Conservation (phyloP, 2,888 invertebrate genomes). For the Amiota communis region DNA sequence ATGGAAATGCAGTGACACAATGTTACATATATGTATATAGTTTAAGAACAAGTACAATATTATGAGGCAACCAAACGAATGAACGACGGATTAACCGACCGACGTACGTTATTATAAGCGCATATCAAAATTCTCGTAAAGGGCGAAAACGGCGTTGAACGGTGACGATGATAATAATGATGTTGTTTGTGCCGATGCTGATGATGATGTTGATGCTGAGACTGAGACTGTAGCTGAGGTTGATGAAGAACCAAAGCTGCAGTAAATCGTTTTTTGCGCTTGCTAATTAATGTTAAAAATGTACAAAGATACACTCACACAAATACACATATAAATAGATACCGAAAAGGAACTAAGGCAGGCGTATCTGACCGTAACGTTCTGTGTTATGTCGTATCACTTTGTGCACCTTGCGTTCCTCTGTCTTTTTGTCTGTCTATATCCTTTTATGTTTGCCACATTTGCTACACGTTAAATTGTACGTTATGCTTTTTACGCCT, state of each 20-base stretch:
- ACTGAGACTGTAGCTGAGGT: not conserved
- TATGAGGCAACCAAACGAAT: too few species aligned
- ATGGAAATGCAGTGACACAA: not conserved
- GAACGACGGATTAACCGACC: not conserved
- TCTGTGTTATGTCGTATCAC: not conserved
- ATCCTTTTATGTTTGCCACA: too few species aligned
- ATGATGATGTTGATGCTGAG: not conserved
- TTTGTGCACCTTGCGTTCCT: constrained; percentile 21
- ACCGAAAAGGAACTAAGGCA: not conserved
- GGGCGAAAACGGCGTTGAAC: not conserved
- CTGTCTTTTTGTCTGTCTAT: too few species aligned
- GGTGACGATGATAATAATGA: too few species aligned
- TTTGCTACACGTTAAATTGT: not conserved
- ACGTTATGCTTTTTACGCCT: not conserved
- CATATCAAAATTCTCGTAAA: constrained; percentile 14
- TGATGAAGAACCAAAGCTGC: not conserved
- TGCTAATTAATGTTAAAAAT: constrained; percentile 24
- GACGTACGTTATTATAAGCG: not conserved
- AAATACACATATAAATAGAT: not conserved
- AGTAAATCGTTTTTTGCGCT: not conserved
- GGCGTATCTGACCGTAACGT: not conserved
- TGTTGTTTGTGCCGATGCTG: too few species aligned
- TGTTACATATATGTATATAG: too few species aligned
- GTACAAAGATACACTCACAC: not conserved
- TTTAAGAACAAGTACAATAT: too few species aligned